These are phyloP conservation scores for Lagenorhynchus albirostris DNA, from an alignment of 2,113 vertebrate genomes.

Conservation along the genomic window DNA sequence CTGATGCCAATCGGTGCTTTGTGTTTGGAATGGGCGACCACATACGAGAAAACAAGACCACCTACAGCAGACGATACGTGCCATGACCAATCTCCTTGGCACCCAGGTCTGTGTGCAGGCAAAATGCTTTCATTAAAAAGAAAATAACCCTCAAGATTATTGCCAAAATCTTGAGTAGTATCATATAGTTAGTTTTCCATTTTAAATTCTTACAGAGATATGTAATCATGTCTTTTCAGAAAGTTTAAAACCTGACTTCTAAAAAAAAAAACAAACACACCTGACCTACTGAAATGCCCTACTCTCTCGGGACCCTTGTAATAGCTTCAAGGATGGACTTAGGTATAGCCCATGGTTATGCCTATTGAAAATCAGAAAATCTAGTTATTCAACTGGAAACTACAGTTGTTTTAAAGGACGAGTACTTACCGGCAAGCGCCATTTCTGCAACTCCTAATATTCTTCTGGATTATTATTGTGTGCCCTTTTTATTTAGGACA, in stretches of 20 bases:
- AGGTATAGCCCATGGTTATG: not conserved
- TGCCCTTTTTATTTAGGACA: constrained; percentile 63
- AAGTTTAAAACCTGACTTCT: constrained; percentile 56
- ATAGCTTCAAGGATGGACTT: not conserved
- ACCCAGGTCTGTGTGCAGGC: constrained; percentile 67
- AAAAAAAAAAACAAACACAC: not conserved
- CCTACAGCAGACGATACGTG: constrained; percentile 73
- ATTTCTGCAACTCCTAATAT: not conserved
- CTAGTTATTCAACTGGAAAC: not conserved
- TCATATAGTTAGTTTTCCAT: constrained; percentile 61
- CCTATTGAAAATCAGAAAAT: not conserved
- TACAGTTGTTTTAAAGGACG: not conserved
- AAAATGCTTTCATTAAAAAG: constrained; percentile 68
- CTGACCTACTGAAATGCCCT: not conserved
- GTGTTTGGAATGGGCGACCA: constrained; percentile 68
- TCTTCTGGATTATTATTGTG: constrained; percentile 25
- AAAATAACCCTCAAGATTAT: constrained; percentile 58
- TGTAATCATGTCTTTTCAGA: constrained; percentile 52
- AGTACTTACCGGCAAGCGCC: not conserved
- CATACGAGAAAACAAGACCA: constrained; percentile 75
- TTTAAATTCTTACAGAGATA: constrained; percentile 63
- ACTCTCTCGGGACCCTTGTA: not conserved
- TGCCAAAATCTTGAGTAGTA: constrained; percentile 69
- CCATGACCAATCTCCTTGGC: constrained; percentile 81
- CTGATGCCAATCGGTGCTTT: constrained; percentile 64